Base-by-base conservation (phyloP, 2,888 invertebrate species). In the Bellardia bayeri region DNA sequence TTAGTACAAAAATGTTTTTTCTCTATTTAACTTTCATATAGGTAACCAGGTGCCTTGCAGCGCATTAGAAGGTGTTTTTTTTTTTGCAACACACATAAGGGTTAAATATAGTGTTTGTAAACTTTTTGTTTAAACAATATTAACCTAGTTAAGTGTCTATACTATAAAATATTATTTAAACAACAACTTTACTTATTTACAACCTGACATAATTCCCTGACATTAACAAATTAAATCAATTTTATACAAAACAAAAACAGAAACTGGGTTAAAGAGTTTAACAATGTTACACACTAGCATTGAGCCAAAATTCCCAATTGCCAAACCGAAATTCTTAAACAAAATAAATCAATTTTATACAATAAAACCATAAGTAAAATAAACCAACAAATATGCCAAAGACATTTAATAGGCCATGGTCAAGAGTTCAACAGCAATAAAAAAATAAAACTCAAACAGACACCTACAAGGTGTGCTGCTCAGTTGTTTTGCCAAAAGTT, bases 391-490 rank as follows among this genome's bases (percentile, higher is more conserved):
- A 68, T 40, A 37, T 58, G 49, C 56, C 74, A 79, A 82, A 75
- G 40, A 14, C 33, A 69, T 72, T 88, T 61, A 82, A 88, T 83
- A 88, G 88, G 86, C 83, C 89, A 88, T 82, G 89, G 89, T 79
- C 87, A 89, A 83, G 85, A 83, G 88, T 82, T 74, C 64, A 23
- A 30, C 23, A 68, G 8, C 13, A 14, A 40, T 14, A 68, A 23
- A 42, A 23, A 42, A 66, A 23, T 14, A 16, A 42, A 40, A 40
- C 14, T 37, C 3, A 54, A 42, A 3, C 8, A 78, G 58, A 64
- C 16, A 40, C 13, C 4, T 64, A 51, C 14, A 49, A 69, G 37
- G 54, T 56, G 54, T 68, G 66, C 54, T 8, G 9, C 3, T 14
- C 11, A 33, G 66, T 11, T n/a, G n/a, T 7, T 45, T 11, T 45